Percentiles rank a stretch among this genome's conserved stretches.
Conservation (phyloP, 2,113 vertebrate species). For the Psilopogon haemacephalus region DNA sequence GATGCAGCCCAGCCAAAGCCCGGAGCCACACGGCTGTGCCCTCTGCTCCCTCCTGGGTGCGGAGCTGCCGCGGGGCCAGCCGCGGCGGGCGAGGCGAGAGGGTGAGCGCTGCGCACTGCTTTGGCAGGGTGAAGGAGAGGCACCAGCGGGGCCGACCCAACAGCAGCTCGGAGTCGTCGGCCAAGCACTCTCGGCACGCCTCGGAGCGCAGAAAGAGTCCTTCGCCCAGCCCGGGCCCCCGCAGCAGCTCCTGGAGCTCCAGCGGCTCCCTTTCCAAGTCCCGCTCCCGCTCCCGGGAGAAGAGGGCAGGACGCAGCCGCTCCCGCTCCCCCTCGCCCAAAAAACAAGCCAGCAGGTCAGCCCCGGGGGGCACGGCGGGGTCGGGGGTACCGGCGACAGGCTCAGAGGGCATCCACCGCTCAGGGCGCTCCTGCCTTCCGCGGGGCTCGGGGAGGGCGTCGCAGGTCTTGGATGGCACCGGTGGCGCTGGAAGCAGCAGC, state of each 20-base stretch:
- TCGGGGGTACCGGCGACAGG: rapidly evolving
- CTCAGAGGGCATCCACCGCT: rapidly evolving
- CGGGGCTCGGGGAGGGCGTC: background rate
- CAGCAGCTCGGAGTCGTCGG: conserved; percentile 82
- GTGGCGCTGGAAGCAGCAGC: background rate
- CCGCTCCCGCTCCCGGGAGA: conserved; percentile 80
- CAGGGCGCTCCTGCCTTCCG: background rate
- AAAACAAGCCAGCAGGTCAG: conserved; percentile 78
- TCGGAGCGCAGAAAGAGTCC: conserved; percentile 85
- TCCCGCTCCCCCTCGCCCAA: conserved; percentile 75
- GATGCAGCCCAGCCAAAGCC: background rate
- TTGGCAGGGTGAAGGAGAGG: conserved; percentile 75
- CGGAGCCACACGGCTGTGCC: rapidly evolving
- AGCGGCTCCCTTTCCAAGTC: conserved; percentile 85
- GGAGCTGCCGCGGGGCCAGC: rapidly evolving
- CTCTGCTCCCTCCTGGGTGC: background rate
- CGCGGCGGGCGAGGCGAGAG: rapidly evolving
- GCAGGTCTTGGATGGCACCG: no score
- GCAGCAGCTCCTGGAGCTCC: conserved; percentile 91
- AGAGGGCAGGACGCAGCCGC: conserved; percentile 69
- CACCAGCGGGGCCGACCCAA: conserved; percentile 77
- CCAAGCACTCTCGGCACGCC: conserved; percentile 77
- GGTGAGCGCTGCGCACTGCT: background rate
- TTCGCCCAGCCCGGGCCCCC: conserved; percentile 78
- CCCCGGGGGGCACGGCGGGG: background rate